Evolutionary conservation across 2,797 vertebrate genomes (phyloP), one percentile per base, ranked within the genome.

Genomic region (Acridotheres tristis): DNA sequence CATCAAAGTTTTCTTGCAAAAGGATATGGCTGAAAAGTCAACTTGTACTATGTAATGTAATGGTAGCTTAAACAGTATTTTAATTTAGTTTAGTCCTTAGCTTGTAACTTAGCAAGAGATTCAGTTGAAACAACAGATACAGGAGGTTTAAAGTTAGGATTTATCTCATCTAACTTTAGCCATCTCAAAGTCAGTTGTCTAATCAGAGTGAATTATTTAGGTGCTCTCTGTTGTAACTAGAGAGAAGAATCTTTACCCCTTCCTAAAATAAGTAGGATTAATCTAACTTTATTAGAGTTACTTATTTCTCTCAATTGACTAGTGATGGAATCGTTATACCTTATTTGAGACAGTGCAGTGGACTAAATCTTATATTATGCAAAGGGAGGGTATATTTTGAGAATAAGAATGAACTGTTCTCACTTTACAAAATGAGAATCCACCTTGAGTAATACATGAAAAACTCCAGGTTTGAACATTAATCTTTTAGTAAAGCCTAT

Each of bases 181-280:
- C 21, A 50, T 83, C 50, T 82, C 68, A 74, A 90, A 92, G 34
- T 50, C 81, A 82, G 63, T 61, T 94, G 36, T 67, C 78, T 89
- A 63, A 87, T 76, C 43, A 26, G 42, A 87, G 32, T 91, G 48
- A 94, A 93, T 74, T 89, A 89, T 91, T 82, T 82, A 91, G n/a
- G 30, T 15, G 5, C 5, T 86, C 5, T 59, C 36, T 71, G 9
- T 69, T 15, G 2, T 67, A 85, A 89, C 55, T 12, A 59, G 43
- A 76, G 20, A 84, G 36, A 74, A 43, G 29, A 27, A 71, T 77
- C 15, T 89, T 76, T 67, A 29, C 11, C 66, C 7, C 13, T 71
- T 90, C 45, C 53, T 63, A 92, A 85, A 92, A 77, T 71, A 91
- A 88, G 65, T 19, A 76, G 32, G 42, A 91, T 71, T 89, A 79